A percentile compares a stretch with the other conserved stretches of the same genome.
Evolutionary conservation across 2,113 vertebrate species (phyloP).

Genomic region (Acanthisitta chloris): DNA sequence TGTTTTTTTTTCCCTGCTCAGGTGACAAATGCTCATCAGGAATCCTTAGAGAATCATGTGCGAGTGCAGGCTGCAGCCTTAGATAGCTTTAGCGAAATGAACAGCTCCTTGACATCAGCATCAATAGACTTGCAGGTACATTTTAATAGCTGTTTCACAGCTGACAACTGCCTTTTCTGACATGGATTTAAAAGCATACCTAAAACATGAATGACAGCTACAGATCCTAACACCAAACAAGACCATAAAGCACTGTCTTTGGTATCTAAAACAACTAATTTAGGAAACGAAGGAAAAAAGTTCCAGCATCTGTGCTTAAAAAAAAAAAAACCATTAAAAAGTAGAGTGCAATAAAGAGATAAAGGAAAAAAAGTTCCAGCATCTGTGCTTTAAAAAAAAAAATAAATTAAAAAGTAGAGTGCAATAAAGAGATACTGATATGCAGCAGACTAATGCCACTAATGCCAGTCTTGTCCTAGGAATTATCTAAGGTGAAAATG

Average conservation of each 20-base stretch:
- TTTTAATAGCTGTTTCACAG: slow-evolving; percentile 17
- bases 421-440: not conserved
- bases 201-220: not conserved
- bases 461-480: not conserved
- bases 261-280: not conserved
- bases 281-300: not conserved
- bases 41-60: slow-evolving; percentile 86
- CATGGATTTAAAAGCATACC: not conserved
- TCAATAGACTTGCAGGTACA: slow-evolving; percentile 90
- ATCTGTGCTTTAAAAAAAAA: not conserved
- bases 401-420: not conserved
- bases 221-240: not conserved
- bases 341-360: not conserved
- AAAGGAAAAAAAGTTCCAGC: not conserved
- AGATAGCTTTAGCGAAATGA: slow-evolving; percentile 91
- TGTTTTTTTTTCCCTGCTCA: slow-evolving; percentile 43
- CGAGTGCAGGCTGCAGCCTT: slow-evolving; percentile 83
- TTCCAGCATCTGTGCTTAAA: not conserved
- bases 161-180: not conserved
- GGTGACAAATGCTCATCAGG: slow-evolving; percentile 82
- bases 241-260: not conserved
- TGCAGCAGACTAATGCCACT: not conserved
- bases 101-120: slow-evolving; percentile 84
- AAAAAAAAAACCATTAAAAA: not conserved
- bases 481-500: not conserved